Evolutionary conservation across 2,888 invertebrate species (phyloP), one percentile per base, ranked within the genome.

Genomic region (Pyrocoelia pectoralis): DNA sequence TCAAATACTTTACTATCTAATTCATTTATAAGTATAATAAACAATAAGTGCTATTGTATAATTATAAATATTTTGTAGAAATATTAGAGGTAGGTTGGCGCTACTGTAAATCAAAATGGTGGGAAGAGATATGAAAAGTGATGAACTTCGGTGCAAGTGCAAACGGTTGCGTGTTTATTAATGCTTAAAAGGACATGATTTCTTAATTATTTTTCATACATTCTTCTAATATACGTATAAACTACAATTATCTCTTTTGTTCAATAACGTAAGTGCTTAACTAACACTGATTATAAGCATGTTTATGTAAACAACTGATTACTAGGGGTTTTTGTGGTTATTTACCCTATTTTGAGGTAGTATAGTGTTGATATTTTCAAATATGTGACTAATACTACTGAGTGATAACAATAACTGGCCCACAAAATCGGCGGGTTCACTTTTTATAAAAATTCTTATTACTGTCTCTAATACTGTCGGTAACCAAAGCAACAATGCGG

Each of bases 401-500:
- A 78, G 51, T 17, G 70, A 67, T 57, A 78, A 68, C 57, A 77
- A 69, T 10, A 75, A 28, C 52, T 77, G 75, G 19, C 76, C 72
- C 6, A 74, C 38, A 13, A 76, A 18, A 61, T 70, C 73, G 15
- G 76, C 70, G 29, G 65, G 65, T 19, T 57, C 61, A 38, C 75
- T 59, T 6, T 70, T 65, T 38, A 80, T 66, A 70, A 74, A 78
- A n/a, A 70, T 73, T 62, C 78, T 72, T 17, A 67, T 66, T 68
- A 78, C 73, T 57, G 76, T 56, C 63, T 80, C 79, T 14, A 77
- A 49, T 28, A 78, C 68, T 51, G 72, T 72, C n/a, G 80, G 79
- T 62, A 79, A 66, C 81, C 81, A 81, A 43, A 77, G 62, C 15
- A 70, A 3, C 8, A 43, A 33, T 6, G 33, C 33, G 10, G n/a